Evolutionary conservation across 2,113 vertebrate species (phyloP).

Genomic region (Eurypyga helias): DNA sequence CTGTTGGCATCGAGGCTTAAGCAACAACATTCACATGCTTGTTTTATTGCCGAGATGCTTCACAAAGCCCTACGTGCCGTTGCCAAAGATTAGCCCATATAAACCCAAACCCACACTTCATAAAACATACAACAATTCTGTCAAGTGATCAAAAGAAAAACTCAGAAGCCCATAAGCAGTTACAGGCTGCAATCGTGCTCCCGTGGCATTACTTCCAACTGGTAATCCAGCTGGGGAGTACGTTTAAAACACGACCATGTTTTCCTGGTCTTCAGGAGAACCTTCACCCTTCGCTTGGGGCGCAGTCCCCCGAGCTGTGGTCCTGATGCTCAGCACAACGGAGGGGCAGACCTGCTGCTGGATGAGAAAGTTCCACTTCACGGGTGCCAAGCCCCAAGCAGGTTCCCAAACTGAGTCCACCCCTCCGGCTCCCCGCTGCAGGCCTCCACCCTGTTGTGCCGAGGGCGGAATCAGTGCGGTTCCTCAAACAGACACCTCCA

Average conservation of each 20-base stretch:
- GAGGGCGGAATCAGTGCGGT: neutral
- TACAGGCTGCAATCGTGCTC: neutral
- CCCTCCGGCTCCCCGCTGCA: neutral
- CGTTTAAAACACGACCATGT: neutral
- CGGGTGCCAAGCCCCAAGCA: neutral
- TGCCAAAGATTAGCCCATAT: neutral
- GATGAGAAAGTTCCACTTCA: neutral
- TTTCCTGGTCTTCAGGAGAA: too few relatives aligned
- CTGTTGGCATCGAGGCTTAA: neutral
- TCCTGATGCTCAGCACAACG: neutral
- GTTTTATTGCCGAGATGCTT: neutral
- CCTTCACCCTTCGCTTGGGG: neutral
- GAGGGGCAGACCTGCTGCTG: neutral
- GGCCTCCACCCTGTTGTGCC: neutral
- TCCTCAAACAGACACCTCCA: neutral
- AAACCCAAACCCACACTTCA: neutral
- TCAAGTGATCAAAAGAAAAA: neutral
- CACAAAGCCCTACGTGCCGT: neutral
- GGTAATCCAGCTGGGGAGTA: neutral
- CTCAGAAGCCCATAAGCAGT: neutral
- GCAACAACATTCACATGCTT: neutral
- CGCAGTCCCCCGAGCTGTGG: neutral
- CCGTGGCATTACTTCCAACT: neutral
- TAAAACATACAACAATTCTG: neutral
- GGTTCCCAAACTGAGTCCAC: neutral